Percentiles rank a stretch among this genome's conserved stretches.
phyloP scores from a whole-genome alignment of 2,888 invertebrate species.

The Cataglyphis cursor region DNA sequence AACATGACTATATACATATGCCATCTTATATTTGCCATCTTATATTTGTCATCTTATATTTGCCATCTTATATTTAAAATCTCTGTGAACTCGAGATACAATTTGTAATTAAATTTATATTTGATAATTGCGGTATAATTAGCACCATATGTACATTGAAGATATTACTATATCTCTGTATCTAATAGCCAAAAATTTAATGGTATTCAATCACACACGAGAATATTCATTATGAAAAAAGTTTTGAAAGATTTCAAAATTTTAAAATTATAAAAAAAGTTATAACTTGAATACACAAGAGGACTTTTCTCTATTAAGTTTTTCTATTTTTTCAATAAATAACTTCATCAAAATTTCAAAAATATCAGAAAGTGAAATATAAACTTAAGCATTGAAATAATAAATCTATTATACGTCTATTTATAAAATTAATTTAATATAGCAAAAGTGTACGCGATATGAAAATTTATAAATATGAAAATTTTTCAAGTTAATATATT shows the following conservation, averaged over 20 bases:
- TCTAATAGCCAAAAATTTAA: constrained; percentile 4
- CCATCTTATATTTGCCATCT: constrained; percentile 10
- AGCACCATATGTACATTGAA: background rate
- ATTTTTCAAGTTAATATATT: background rate
- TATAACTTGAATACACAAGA: background rate
- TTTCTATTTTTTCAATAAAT: background rate
- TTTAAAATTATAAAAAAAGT: background rate
- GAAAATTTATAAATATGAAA: background rate
- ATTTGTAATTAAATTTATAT: constrained; percentile 31
- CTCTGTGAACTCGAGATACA: constrained; percentile 9
- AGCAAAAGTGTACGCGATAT: background rate
- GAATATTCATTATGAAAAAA: background rate
- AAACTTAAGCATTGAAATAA: background rate
- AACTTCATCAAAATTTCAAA: background rate
- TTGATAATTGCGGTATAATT: constrained; percentile 29
- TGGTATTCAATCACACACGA: background rate
- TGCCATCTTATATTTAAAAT: constrained; percentile 20
- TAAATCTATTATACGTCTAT: background rate
- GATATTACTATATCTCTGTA: background rate
- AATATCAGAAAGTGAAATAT: background rate
- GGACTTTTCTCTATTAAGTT: background rate
- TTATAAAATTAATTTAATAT: background rate
- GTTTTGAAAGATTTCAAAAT: background rate
- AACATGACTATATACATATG: constrained; percentile 41
- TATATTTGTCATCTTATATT: constrained; percentile 19